Conservation (phyloP, 2,888 invertebrate genomes). For the Oxystoma pomonae region DNA sequence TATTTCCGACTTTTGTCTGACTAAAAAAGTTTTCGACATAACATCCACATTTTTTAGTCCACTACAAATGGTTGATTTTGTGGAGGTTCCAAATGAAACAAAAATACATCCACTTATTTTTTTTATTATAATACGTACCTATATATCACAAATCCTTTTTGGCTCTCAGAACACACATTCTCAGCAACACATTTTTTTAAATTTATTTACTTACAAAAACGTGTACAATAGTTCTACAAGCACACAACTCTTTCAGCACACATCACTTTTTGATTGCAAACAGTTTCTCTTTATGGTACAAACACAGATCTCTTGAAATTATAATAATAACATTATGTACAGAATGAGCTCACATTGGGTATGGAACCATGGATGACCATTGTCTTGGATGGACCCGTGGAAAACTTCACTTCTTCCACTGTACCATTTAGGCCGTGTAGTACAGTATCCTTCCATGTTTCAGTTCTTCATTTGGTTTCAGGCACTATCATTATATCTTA, state of each 20-base stretch:
- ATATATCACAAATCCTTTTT: slow-evolving; percentile 72
- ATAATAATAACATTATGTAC: slow-evolving; percentile 38
- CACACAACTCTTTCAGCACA: slow-evolving; percentile 39
- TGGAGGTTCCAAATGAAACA: slow-evolving; percentile 35
- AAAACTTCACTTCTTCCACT: slow-evolving; percentile 12
- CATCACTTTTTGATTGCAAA: slow-evolving; percentile 42
- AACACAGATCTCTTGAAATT: slow-evolving; percentile 45
- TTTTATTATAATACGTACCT: slow-evolving; percentile 61
- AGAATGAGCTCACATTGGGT: slow-evolving; percentile 43
- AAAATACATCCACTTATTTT: slow-evolving; percentile 39
- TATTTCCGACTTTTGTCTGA: not conserved
- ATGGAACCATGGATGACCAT: slow-evolving; percentile 29
- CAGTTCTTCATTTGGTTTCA: slow-evolving; percentile 33
- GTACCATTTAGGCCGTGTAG: slow-evolving; percentile 33
- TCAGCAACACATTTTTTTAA: slow-evolving; percentile 47
- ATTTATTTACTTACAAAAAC: slow-evolving; percentile 42
- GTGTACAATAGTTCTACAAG: slow-evolving; percentile 39
- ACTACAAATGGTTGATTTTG: not conserved
- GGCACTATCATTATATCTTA: slow-evolving; percentile 46
- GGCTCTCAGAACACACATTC: slow-evolving; percentile 66
- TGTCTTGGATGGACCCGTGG: not conserved
- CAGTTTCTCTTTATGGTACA: slow-evolving; percentile 38
- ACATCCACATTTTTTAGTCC: not conserved
- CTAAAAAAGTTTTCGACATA: not conserved
- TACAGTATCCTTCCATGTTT: slow-evolving; percentile 31